phyloP scores from a whole-genome alignment of 2,113 vertebrate species.

The Ariopsis seemanni region DNA sequence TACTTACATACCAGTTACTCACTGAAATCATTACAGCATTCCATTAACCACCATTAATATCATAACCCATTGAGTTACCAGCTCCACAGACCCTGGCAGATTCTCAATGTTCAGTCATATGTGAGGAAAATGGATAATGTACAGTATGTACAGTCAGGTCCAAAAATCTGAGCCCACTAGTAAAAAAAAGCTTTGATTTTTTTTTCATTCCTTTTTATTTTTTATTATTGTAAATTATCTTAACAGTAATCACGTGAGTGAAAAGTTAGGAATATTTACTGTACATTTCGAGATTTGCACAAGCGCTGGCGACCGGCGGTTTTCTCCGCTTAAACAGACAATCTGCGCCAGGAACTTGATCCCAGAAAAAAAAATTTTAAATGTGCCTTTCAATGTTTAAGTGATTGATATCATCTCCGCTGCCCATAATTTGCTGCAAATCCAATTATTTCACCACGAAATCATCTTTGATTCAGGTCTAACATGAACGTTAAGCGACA shows the following conservation, averaged over 20 bases:
- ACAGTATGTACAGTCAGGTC: neutral
- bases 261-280: neutral
- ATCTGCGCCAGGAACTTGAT: no score
- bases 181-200: neutral
- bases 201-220: neutral
- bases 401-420: no score
- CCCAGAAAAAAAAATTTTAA: no score
- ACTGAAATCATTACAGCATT: neutral
- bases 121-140: neutral
- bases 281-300: neutral
- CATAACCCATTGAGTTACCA: neutral
- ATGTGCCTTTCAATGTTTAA: no score
- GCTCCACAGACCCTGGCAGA: neutral
- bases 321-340: no score
- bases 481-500: no score
- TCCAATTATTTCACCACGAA: no score
- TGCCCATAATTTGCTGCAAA: no score
- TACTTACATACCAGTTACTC: neutral
- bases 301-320: no score
- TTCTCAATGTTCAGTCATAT: neutral
- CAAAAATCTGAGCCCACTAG: neutral
- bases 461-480: no score
- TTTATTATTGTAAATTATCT: neutral
- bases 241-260: no score
- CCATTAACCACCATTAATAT: neutral